phyloP scores from a whole-genome alignment of 2,888 invertebrate genomes.

The Schizaphis graminum region DNA sequence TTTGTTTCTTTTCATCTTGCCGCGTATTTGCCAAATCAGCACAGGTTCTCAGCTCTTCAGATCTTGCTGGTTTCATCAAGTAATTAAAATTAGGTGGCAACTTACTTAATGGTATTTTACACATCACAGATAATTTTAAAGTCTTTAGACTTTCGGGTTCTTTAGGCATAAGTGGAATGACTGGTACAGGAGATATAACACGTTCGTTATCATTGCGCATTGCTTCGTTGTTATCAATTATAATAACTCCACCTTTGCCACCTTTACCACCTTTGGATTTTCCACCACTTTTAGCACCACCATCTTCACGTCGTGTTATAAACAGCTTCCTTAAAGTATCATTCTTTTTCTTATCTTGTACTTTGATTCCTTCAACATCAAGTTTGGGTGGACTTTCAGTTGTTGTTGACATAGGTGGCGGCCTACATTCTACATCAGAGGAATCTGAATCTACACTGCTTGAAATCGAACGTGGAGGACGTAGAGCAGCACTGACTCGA shows the following conservation, averaged over 20 bases:
- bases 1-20: constrained; percentile 70
- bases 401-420: constrained; percentile 65
- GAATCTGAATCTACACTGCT: constrained; percentile 61
- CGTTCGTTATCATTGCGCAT: constrained; percentile 66
- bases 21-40: constrained; percentile 73
- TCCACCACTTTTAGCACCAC: constrained; percentile 77
- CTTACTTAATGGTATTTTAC: constrained; percentile 72
- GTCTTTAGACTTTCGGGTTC: constrained; percentile 54
- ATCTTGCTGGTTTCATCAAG: constrained; percentile 70
- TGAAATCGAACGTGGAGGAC: constrained; percentile 43
- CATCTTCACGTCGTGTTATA: constrained; percentile 72
- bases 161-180: constrained; percentile 65
- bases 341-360: constrained; percentile 80
- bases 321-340: constrained; percentile 79
- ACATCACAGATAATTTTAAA: constrained; percentile 67
- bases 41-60: constrained; percentile 73
- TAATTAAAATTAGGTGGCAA: constrained; percentile 69
- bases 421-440: constrained; percentile 55
- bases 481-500: constrained; percentile 49
- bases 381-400: constrained; percentile 72
- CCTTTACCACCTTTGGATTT: constrained; percentile 77
- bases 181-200: constrained; percentile 66
- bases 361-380: constrained; percentile 73
- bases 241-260: constrained; percentile 81
- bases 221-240: constrained; percentile 74